Conservation (phyloP, 2,888 invertebrate genomes). For the Stictocephala bisonia region DNA sequence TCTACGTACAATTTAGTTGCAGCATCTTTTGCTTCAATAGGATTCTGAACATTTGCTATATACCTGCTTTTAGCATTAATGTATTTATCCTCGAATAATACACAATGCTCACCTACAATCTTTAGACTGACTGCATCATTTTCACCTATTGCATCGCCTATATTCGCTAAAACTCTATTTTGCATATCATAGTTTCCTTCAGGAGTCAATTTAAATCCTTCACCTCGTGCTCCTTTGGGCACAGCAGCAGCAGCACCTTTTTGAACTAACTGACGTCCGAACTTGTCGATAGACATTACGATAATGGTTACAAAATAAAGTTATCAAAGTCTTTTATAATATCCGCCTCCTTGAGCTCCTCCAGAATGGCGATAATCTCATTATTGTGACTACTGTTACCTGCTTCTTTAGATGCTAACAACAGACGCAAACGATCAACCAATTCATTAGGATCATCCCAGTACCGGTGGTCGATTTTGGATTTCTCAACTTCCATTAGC, state of each 20-base stretch:
- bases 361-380: constrained; percentile 20
- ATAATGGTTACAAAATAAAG: neutral
- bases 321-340: neutral
- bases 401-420: neutral
- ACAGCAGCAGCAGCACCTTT: neutral
- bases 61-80: neutral
- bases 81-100: neutral
- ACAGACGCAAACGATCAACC: neutral
- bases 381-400: constrained; percentile 8
- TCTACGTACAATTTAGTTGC: neutral
- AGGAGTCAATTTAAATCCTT: neutral
- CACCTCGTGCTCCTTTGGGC: neutral
- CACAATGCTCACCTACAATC: neutral
- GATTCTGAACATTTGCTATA: neutral
- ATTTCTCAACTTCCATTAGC: neutral
- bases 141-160: neutral
- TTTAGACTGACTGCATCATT: neutral
- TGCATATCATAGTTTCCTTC: neutral
- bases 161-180: neutral
- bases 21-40: neutral
- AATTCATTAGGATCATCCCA: constrained; percentile 20
- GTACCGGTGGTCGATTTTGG: neutral
- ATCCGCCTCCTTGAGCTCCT: constrained; percentile 11
- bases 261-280: neutral
- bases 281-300: constrained; percentile 1